Evolutionary conservation across 2,888 invertebrate species (phyloP).

Genomic region (Endotricha flammealis): DNA sequence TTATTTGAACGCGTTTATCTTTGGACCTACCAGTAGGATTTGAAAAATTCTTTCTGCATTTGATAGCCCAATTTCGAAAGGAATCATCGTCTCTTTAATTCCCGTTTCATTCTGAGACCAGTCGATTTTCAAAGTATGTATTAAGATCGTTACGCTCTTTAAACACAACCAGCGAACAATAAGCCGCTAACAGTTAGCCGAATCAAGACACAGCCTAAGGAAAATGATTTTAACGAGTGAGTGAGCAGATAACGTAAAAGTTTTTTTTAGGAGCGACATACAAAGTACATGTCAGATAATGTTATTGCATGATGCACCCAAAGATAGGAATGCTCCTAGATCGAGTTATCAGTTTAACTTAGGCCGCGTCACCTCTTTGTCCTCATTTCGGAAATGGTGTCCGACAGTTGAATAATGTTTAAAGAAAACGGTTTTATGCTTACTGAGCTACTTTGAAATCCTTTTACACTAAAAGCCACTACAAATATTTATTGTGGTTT

Average conservation of each 20-base stretch:
- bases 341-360: constrained; percentile 58
- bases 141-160: no score
- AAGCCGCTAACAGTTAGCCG: no score
- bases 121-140: no score
- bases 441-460: constrained; percentile 8
- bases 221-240: no score
- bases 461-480: neutral
- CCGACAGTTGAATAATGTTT: constrained; percentile 34
- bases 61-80: no score
- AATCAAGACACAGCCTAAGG: no score
- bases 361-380: constrained; percentile 57
- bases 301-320: constrained; percentile 26
- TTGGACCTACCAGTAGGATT: no score
- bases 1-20: no score
- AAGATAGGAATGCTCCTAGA: constrained; percentile 49
- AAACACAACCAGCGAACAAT: no score
- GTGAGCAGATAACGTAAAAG: constrained; percentile 8
- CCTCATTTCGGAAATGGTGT: constrained; percentile 43
- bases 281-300: constrained; percentile 28
- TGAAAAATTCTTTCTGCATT: no score
- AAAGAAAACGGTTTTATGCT: constrained; percentile 8
- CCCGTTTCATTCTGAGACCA: no score
- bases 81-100: no score
- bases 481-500: neutral
- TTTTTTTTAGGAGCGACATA: constrained; percentile 1